Percentiles rank a stretch among this genome's conserved stretches.
These are phyloP conservation scores for Campopleginae sp. DNA, from an alignment of 2,888 invertebrate genomes.

Conservation along the genomic window DNA sequence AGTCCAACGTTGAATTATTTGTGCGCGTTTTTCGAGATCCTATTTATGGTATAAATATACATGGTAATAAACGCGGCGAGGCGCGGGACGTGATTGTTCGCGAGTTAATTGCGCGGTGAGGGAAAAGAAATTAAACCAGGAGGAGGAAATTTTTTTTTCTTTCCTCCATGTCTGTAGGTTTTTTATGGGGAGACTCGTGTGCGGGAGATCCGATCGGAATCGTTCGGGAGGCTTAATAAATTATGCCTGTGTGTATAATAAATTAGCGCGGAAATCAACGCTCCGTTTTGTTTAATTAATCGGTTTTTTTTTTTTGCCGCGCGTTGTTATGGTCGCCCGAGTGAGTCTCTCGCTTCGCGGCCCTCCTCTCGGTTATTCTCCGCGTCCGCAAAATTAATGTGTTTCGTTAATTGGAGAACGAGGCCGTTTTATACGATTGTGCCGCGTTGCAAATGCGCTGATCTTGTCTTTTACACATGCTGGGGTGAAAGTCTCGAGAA, in stretches of 20 bases:
- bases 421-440: slow-evolving; percentile 50
- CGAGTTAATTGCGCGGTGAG: slow-evolving; percentile 39
- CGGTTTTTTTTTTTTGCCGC: slow-evolving; percentile 32
- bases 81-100: slow-evolving; percentile 31
- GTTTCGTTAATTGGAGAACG: slow-evolving; percentile 65
- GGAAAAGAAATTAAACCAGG: slow-evolving; percentile 14
- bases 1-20: slow-evolving; percentile 28
- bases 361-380: slow-evolving; percentile 7
- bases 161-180: too few species aligned
- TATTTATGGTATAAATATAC: slow-evolving; percentile 34
- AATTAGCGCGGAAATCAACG: slow-evolving; percentile 54
- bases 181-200: too few species aligned
- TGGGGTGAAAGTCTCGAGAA: slow-evolving; percentile 68
- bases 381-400: slow-evolving; percentile 58
- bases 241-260: slow-evolving; percentile 58
- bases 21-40: background rate
- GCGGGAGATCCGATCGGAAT: slow-evolving; percentile 57
- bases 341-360: slow-evolving; percentile 18
- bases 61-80: slow-evolving; percentile 32
- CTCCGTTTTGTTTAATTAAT: slow-evolving; percentile 67
- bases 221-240: slow-evolving; percentile 59
- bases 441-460: slow-evolving; percentile 28
- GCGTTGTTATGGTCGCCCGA: slow-evolving; percentile 3
- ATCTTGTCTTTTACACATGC: slow-evolving; percentile 27
- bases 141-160: background rate